phyloP scores from a whole-genome alignment of 2,113 vertebrate genomes.

The Colinus virginianus region DNA sequence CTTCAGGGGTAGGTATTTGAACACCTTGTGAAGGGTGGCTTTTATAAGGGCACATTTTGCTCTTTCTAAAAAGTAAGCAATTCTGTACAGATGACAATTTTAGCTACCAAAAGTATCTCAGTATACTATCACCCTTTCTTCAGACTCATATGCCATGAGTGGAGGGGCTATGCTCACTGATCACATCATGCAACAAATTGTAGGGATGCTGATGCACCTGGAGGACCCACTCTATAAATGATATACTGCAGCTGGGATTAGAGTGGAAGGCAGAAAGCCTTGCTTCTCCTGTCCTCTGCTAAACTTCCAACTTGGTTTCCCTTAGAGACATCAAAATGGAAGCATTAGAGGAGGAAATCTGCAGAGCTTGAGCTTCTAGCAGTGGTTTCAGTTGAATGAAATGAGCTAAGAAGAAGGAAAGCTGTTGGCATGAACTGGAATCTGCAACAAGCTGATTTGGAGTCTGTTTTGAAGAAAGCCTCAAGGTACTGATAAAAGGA shows the following conservation, averaged over 20 bases:
- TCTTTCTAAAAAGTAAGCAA: neutral
- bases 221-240: neutral
- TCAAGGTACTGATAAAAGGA: neutral
- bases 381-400: neutral
- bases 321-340: neutral
- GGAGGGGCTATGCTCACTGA: neutral
- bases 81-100: neutral
- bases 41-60: neutral
- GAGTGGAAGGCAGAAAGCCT: neutral
- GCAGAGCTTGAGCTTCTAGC: neutral
- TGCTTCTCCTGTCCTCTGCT: neutral
- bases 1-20: neutral
- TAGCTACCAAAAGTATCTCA: neutral
- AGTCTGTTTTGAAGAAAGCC: neutral
- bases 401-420: neutral
- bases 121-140: neutral
- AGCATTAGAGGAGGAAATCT: neutral
- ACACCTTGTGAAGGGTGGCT: neutral
- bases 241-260: neutral
- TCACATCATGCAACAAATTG: neutral
- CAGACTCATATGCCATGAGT: accelerated
- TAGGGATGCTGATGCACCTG: neutral
- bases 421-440: neutral
- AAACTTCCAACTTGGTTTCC: neutral
- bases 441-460: neutral